Percentiles rank a stretch among this genome's conserved stretches.
These are phyloP conservation scores for Tinea trinotella DNA, from an alignment of 2,888 invertebrate genomes.

Conservation along the genomic window DNA sequence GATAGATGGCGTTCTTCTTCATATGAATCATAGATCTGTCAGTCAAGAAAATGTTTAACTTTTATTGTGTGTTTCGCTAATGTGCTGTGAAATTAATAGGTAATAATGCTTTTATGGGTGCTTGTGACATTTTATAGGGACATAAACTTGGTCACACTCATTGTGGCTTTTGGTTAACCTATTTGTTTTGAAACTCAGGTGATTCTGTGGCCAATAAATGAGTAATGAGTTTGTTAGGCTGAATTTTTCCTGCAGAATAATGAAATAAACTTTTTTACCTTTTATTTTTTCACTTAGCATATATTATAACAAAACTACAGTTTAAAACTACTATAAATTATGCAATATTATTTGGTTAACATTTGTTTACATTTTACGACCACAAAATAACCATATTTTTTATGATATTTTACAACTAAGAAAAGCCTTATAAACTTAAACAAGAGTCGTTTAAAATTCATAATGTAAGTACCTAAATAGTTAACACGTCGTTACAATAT, in stretches of 20 bases:
- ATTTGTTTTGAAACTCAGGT: conserved; percentile 10
- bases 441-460: not conserved
- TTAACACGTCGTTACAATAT: conserved; percentile 1
- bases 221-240: not conserved
- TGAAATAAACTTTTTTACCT: not conserved
- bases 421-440: not conserved
- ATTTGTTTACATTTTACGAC: too few relatives aligned
- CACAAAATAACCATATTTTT: too few relatives aligned
- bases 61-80: conserved; percentile 72
- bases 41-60: conserved; percentile 56
- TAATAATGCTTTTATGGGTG: conserved; percentile 69
- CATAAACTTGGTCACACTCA: conserved; percentile 40
- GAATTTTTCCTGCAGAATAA: not conserved
- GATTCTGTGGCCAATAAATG: conserved; percentile 2
- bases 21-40: conserved; percentile 52
- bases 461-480: not conserved
- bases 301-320: too few relatives aligned
- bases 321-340: too few relatives aligned
- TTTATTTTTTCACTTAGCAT: too few relatives aligned
- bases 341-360: too few relatives aligned
- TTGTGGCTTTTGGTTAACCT: conserved; percentile 4
- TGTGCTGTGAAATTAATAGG: conserved; percentile 73
- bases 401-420: too few relatives aligned
- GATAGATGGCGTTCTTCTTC: conserved; percentile 61
- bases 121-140: conserved; percentile 61